phyloP scores from a whole-genome alignment of 2,113 vertebrate genomes.

The Thamnophis sirtalis region DNA sequence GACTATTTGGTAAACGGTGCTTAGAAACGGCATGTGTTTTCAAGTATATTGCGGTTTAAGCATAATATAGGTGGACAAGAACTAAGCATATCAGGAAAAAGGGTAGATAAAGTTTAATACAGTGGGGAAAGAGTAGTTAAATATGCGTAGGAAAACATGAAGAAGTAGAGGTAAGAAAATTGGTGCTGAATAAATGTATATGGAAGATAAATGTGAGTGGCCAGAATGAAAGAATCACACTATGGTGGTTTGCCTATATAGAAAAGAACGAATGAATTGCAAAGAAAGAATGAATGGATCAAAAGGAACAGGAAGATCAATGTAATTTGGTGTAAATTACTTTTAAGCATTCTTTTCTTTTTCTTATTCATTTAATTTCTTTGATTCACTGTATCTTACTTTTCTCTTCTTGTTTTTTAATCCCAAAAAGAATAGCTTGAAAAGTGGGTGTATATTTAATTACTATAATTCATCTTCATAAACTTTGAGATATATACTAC shows the following conservation, averaged over 20 bases:
- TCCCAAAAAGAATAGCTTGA: neutral
- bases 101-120: neutral
- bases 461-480: neutral
- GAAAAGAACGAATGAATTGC: neutral
- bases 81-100: neutral
- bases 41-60: neutral
- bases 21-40: neutral
- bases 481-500: neutral
- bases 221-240: neutral
- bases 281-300: neutral
- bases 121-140: neutral
- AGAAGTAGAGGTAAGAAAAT: neutral
- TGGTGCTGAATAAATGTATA: neutral
- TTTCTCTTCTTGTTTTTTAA: neutral
- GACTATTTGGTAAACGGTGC: neutral
- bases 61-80: neutral
- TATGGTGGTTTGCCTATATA: neutral
- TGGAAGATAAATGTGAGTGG: neutral
- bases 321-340: neutral
- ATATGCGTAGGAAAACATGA: neutral
- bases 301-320: neutral
- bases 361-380: neutral
- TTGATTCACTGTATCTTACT: neutral
- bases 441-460: neutral
- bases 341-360: neutral